phyloP scores from a whole-genome alignment of 2,113 vertebrate species.

The Hypomesus transpacificus region DNA sequence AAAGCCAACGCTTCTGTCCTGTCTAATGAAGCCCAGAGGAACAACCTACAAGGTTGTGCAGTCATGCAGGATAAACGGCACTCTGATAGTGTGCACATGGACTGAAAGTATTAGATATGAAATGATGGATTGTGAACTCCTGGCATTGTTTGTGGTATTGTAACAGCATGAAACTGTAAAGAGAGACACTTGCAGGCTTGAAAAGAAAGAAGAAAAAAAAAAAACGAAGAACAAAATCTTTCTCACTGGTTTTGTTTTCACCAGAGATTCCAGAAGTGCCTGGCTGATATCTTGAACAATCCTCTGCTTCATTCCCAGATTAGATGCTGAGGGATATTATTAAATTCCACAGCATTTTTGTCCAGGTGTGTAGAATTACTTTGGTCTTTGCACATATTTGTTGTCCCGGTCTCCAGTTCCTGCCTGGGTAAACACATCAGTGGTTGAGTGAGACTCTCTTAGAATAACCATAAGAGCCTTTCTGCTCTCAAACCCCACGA shows the following conservation, averaged over 20 bases:
- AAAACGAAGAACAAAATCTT: neutral
- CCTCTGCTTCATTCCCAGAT: constrained; percentile 31
- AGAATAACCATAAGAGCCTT: neutral
- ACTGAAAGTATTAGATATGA: constrained; percentile 45
- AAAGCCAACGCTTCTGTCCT: constrained; percentile 22
- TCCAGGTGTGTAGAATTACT: constrained; percentile 43
- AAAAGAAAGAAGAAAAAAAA: too few relatives aligned
- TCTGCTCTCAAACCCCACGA: neutral
- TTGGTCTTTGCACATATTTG: neutral
- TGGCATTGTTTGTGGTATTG: too few relatives aligned
- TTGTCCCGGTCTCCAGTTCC: neutral
- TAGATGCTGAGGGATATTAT: constrained; percentile 26
- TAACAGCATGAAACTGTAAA: neutral
- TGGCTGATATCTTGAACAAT: constrained; percentile 36
- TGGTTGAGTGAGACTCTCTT: neutral
- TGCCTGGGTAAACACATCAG: neutral
- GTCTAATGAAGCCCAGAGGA: constrained; percentile 42
- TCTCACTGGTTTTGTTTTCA: constrained; percentile 24
- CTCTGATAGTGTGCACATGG: constrained; percentile 54
- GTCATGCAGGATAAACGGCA: constrained; percentile 52
- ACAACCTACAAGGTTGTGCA: constrained; percentile 57
- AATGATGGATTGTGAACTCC: constrained; percentile 28
- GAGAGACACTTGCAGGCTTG: neutral
- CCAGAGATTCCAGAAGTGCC: constrained; percentile 19
- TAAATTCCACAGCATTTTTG: constrained; percentile 41